Conservation (phyloP, 1,140 invertebrate species). For the Ooceraea biroi region DNA sequence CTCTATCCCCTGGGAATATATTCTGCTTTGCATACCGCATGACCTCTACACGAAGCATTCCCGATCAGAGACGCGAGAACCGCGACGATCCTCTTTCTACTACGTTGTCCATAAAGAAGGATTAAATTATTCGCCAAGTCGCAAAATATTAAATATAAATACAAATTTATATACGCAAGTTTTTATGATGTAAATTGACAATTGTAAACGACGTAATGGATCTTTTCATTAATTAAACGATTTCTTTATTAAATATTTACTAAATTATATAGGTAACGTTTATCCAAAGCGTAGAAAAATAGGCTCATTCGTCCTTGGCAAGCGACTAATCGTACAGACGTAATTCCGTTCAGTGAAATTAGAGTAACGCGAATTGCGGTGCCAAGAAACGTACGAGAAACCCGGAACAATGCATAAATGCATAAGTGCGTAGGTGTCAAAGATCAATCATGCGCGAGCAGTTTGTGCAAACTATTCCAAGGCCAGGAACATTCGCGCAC, state of each 20-base stretch:
- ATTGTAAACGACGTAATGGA: not conserved
- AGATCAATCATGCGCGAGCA: constrained; percentile 30
- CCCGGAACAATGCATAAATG: constrained; percentile 34
- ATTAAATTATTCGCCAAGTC: not conserved
- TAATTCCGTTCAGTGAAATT: constrained; percentile 17
- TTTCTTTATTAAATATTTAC: not conserved
- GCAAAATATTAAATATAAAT: not conserved
- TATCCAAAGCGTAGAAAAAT: not conserved
- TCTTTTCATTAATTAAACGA: not conserved
- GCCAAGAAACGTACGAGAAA: constrained; percentile 24
- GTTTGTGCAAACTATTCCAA: constrained; percentile 29
- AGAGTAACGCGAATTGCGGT: not conserved
- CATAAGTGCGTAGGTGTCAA: constrained; percentile 34
- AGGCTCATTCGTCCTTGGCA: not conserved
- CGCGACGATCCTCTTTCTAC: constrained; percentile 58
- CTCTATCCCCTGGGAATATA: constrained; percentile 73
- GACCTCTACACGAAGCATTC: constrained; percentile 73
- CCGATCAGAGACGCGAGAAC: constrained; percentile 57
- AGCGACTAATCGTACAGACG: not conserved
- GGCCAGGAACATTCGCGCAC: constrained; percentile 10
- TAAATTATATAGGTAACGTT: not conserved
- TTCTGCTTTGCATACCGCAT: constrained; percentile 79
- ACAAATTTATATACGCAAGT: not conserved
- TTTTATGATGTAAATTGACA: not conserved
- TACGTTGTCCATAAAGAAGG: constrained; percentile 25